Evolutionary conservation across 2,113 vertebrate species (phyloP).

Genomic region (Engraulis encrasicolus): DNA sequence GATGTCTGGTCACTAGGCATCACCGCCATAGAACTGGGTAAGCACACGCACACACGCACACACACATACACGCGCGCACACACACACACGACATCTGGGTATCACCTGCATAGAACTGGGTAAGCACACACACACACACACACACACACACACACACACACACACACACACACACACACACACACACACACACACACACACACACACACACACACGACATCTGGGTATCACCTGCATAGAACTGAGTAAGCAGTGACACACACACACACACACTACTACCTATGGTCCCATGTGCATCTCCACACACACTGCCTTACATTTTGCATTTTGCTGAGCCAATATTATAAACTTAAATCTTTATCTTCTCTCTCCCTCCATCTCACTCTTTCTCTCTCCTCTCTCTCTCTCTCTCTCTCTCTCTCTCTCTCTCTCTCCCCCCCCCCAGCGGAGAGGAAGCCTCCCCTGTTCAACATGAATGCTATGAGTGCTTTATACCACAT

Average conservation of each 20-base stretch:
- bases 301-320: background rate
- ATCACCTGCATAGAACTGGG: too few species aligned
- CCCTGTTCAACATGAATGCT: conserved; percentile 95
- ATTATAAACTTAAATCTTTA: too few species aligned
- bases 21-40: conserved; percentile 92
- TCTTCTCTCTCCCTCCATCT: too few species aligned
- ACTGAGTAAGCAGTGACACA: background rate
- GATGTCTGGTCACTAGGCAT: conserved; percentile 96
- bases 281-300: too few species aligned
- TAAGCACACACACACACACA: background rate
- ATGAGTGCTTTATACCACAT: conserved; percentile 99
- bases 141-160: background rate
- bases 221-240: background rate
- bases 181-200: background rate
- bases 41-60: conserved; percentile 43
- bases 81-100: background rate
- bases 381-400: background rate
- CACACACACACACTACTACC: background rate
- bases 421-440: conserved; percentile 29
- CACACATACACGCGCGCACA: background rate
- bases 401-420: background rate
- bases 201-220: too few species aligned
- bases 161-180: background rate
- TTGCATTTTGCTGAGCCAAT: too few species aligned
- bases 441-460: conserved; percentile 91